These are phyloP conservation scores for Pentalonia nigronervosa DNA, from an alignment of 1,140 invertebrate genomes.

Conservation along the genomic window DNA sequence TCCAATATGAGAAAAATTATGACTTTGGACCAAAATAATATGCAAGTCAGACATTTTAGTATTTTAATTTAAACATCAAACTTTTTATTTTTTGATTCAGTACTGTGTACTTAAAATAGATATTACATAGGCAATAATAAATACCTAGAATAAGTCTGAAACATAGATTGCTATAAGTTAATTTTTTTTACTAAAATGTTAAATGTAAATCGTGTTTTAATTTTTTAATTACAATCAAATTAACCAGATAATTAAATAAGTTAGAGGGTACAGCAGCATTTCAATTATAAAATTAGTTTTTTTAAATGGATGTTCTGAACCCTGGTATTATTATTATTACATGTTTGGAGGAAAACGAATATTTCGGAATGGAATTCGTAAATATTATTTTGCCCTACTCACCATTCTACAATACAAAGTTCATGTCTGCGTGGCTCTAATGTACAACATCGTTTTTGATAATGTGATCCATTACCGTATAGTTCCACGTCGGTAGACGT, in stretches of 20 bases:
- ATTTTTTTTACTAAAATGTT: not conserved
- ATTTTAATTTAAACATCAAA: not conserved
- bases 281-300: not conserved
- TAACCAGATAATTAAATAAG: not conserved
- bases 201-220: not conserved
- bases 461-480: not conserved
- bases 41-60: not conserved
- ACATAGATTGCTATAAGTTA: not conserved
- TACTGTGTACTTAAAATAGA: not conserved
- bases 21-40: not conserved
- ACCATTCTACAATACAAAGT: not conserved
- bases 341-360: not conserved
- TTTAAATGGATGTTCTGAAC: not conserved
- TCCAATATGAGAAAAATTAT: not conserved
- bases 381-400: not conserved
- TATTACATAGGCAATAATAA: not conserved
- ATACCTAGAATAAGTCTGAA: not conserved
- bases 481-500: not conserved
- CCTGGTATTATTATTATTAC: not conserved
- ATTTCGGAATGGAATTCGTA: not conserved
- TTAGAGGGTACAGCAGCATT: not conserved
- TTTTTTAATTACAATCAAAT: not conserved
- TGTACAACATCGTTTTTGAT: constrained; percentile 26
- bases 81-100: not conserved
- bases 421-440: not conserved